phyloP scores from a whole-genome alignment of 1,140 invertebrate species.

The Drosophila hydei region DNA sequence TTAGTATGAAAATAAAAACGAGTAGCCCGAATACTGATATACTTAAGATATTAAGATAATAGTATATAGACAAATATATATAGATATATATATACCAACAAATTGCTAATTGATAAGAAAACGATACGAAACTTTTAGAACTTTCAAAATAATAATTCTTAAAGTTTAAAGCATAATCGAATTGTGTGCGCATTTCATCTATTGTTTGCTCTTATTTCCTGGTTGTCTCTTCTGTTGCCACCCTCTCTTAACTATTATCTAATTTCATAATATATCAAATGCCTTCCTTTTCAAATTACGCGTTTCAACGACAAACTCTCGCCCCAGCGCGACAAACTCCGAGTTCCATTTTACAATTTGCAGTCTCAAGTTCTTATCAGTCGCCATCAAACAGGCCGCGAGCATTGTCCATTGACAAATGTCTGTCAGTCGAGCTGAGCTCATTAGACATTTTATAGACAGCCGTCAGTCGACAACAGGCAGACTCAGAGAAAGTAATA shows the following conservation, averaged over 20 bases:
- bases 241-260: slow-evolving; percentile 11
- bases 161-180: background rate
- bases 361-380: slow-evolving; percentile 46
- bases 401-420: slow-evolving; percentile 62
- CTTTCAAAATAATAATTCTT: no score
- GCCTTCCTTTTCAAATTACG: slow-evolving; percentile 25
- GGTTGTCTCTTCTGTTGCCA: background rate
- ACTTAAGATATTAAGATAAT: no score
- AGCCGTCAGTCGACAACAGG: slow-evolving; percentile 1
- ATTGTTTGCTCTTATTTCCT: background rate
- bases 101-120: no score
- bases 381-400: slow-evolving; percentile 45
- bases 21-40: no score
- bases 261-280: slow-evolving; percentile 26
- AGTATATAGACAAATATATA: no score
- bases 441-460: slow-evolving; percentile 68
- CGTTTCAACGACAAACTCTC: background rate
- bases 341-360: slow-evolving; percentile 13
- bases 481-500: background rate
- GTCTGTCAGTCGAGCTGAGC: slow-evolving; percentile 68
- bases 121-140: no score
- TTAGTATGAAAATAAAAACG: no score
- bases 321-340: background rate
- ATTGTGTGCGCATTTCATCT: background rate
- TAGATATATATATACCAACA: no score